phyloP scores from a whole-genome alignment of 2,797 vertebrate species.

The Gymnocypris eckloni region DNA sequence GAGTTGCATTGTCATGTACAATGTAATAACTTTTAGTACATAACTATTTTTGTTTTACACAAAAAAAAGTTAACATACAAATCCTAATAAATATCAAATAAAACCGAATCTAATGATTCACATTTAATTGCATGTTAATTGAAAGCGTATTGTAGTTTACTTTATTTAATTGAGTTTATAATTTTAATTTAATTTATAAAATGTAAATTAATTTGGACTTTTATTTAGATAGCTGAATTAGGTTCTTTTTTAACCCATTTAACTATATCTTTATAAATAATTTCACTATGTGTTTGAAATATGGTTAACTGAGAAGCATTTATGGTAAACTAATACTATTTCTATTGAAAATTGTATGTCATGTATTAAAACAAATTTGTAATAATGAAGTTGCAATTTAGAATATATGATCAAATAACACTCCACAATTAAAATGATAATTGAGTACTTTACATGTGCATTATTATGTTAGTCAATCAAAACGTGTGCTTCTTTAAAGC shows the following conservation, averaged over 20 bases:
- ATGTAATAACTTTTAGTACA: neutral
- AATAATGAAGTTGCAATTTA: neutral
- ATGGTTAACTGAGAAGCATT: neutral
- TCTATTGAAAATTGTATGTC: neutral
- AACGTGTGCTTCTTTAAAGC: neutral
- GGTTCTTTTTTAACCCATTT: neutral
- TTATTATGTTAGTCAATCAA: constrained; percentile 1
- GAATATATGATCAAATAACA: neutral
- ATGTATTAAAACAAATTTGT: constrained; percentile 1
- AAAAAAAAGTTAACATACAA: neutral
- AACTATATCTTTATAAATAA: neutral
- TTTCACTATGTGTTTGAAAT: constrained; percentile 2
- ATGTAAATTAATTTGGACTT: neutral
- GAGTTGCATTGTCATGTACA: neutral
- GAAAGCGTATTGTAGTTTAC: neutral
- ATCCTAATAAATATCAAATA: neutral
- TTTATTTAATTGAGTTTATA: neutral
- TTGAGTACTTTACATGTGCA: neutral
- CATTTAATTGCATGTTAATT: neutral
- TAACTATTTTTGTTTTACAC: neutral
- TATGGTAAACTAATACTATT: neutral
- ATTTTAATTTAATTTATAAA: neutral
- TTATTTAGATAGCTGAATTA: neutral
- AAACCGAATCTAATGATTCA: neutral
- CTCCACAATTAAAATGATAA: neutral